phyloP scores from a whole-genome alignment of 2,888 invertebrate genomes.

The Pseudolycoriella hygida region DNA sequence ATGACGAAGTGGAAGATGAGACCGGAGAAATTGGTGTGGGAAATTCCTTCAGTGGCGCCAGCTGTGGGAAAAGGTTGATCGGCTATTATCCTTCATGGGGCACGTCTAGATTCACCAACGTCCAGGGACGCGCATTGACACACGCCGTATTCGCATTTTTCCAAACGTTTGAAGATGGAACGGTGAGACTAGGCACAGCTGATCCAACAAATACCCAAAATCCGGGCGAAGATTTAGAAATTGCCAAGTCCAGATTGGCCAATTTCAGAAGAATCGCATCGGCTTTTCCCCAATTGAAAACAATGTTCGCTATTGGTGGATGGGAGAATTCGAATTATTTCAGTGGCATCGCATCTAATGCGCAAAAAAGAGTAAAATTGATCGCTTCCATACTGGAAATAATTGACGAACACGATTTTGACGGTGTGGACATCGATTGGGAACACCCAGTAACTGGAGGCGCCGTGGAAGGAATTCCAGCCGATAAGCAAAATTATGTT shows the following conservation, averaged over 20 bases:
- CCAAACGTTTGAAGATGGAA: neutral
- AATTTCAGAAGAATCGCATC: neutral
- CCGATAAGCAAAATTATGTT: neutral
- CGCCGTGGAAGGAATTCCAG: neutral
- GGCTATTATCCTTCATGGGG: slow-evolving; percentile 2
- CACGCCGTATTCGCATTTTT: slow-evolving; percentile 3
- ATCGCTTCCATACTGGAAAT: neutral
- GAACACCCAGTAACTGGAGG: slow-evolving; percentile 3
- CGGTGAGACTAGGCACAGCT: neutral
- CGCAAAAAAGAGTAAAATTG: neutral
- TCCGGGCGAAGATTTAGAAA: neutral
- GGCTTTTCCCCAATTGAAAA: neutral
- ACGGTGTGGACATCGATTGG: slow-evolving; percentile 3
- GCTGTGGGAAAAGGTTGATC: slow-evolving; percentile 1
- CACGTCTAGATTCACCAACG: neutral
- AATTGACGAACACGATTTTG: slow-evolving; percentile 2
- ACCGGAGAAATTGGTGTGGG: neutral
- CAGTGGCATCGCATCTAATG: neutral
- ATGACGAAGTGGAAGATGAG: neutral
- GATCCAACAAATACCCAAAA: slow-evolving; percentile 1
- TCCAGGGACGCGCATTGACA: neutral
- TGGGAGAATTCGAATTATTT: slow-evolving; percentile 4
- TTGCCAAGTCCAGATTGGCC: neutral
- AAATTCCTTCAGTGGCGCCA: neutral
- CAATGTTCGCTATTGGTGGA: slow-evolving; percentile 3